phyloP scores from a whole-genome alignment of 2,888 invertebrate genomes.

The Ochropleura plecta region DNA sequence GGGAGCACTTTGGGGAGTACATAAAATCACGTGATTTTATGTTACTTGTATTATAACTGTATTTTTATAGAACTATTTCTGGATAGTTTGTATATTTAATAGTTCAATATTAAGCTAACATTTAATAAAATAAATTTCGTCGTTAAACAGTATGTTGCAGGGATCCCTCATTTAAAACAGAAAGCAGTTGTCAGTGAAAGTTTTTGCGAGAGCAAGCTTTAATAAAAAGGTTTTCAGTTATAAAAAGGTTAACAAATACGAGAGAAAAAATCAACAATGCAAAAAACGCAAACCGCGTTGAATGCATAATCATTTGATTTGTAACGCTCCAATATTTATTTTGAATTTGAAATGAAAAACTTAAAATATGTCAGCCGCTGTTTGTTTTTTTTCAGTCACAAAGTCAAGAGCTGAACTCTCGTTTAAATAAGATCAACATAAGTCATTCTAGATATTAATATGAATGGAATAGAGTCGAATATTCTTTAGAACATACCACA shows the following conservation, averaged over 20 bases:
- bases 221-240: neutral
- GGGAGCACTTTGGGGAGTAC: too few relatives aligned
- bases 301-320: slow-evolving; percentile 43
- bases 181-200: neutral
- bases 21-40: too few relatives aligned
- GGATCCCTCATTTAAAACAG: neutral
- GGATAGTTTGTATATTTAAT: neutral
- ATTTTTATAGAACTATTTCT: neutral
- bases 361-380: neutral
- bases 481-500: too few relatives aligned
- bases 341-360: slow-evolving; percentile 25
- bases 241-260: neutral
- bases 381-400: slow-evolving; percentile 33
- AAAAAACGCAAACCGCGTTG: slow-evolving; percentile 2
- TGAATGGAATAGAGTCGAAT: neutral
- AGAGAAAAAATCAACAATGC: slow-evolving; percentile 7
- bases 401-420: slow-evolving; percentile 15
- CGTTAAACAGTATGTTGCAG: neutral
- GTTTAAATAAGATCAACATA: slow-evolving; percentile 31
- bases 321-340: slow-evolving; percentile 13
- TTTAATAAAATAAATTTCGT: neutral
- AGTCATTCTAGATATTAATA: neutral
- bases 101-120: neutral
- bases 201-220: neutral
- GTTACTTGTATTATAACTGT: too few relatives aligned